Evolutionary conservation across 1,140 invertebrate genomes (phyloP).

Genomic region (Hydropsyche tenuis): DNA sequence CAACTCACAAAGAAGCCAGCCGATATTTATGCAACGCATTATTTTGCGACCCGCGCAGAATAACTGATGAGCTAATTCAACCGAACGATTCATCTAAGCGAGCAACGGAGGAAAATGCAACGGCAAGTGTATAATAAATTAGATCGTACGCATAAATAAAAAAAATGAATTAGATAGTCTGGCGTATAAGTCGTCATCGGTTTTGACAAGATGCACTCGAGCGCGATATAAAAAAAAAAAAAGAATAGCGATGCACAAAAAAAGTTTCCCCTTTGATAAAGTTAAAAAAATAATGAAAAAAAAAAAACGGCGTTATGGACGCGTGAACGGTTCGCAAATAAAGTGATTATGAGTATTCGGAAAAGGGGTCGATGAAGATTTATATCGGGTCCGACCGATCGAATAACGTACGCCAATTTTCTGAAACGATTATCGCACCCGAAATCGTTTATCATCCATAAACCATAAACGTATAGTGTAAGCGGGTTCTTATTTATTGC

Average conservation of each 20-base stretch:
- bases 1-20: conserved; percentile 15
- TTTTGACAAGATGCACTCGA: conserved; percentile 30
- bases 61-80: conserved; percentile 19
- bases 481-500: too few relatives aligned
- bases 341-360: not conserved
- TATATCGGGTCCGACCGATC: too few relatives aligned
- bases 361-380: not conserved
- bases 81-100: not conserved
- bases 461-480: too few relatives aligned
- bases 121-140: conserved; percentile 23
- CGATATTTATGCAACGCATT: conserved; percentile 31
- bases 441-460: too few relatives aligned
- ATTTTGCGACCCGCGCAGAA: conserved; percentile 31
- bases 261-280: not conserved
- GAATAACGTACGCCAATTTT: too few relatives aligned
- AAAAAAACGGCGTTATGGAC: not conserved
- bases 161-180: conserved; percentile 17
- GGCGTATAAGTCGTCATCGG: conserved; percentile 7
- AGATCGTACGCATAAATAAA: too few relatives aligned
- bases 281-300: too few relatives aligned
- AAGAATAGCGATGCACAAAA: not conserved
- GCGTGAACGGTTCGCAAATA: conserved; percentile 5
- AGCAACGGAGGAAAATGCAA: conserved; percentile 5
- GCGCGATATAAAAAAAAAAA: conserved; percentile 8
- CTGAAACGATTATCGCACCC: too few relatives aligned